Base-by-base conservation (phyloP, 2,888 invertebrate species). In the Diarsia dahlii region DNA sequence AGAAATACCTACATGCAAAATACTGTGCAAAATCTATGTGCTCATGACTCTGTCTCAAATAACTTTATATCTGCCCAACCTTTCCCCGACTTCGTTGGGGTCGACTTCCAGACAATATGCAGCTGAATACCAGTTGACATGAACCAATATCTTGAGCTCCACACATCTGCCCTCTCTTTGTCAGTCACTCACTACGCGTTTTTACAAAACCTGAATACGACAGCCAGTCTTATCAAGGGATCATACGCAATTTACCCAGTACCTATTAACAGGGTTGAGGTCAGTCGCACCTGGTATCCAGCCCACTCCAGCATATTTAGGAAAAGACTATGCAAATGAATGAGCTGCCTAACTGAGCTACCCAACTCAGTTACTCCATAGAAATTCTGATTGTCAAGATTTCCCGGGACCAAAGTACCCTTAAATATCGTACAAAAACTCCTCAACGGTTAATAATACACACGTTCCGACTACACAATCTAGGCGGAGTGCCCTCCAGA, bases 401-500 rank as follows among this genome's bases (percentile, higher is more conserved):
- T 23, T 13, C 13, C 56, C 5, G 54, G 23, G 6, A 28, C 1
- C 8, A 3, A 8, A 58, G 8, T 3, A 18, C 28, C 28, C 18
- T 18, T 60, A 60, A 28, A 28, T 28, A 18, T 28, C 28, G 9
- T 28, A 75, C 48, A 75, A 62, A 81, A 62, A 54, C 28, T 20
- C 8, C 34, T 48, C 15, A 20, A 15, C 23, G 3, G 65, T 54
- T 63, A 66, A 82, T 75, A 82, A 81, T 34, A 56, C 23, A 23
- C 62, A 9, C 45, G 45, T 77, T 52, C 70, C 18, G 48, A 54
- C 23, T 50, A 34, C 70, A 85, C 82, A 82, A 82, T 82, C 76
- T 60, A 50, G 65, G 46, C 52, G 0, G 65, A 82, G 85, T 85
- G 76, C 76, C 84, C 82, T 72, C 60, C 63, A 63, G 81, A 68